These are phyloP conservation scores for Platycheirus rosarum DNA, from an alignment of 2,888 invertebrate species.

Conservation along the genomic window DNA sequence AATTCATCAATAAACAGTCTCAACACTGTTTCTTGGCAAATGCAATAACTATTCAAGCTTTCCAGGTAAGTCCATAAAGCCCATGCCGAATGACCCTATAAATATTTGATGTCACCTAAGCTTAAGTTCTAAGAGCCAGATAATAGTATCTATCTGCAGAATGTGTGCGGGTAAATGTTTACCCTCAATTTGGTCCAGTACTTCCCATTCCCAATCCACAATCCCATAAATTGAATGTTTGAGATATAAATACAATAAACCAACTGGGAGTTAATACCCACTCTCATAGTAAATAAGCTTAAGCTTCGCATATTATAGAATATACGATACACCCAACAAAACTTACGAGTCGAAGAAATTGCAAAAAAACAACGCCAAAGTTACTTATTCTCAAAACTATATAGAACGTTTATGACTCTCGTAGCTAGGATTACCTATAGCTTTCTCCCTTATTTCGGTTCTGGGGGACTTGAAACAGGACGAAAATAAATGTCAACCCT, in stretches of 20 bases:
- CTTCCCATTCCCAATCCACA: neutral
- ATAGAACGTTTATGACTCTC: constrained; percentile 30
- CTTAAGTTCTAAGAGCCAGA: constrained; percentile 10
- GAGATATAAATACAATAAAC: neutral
- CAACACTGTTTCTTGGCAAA: neutral
- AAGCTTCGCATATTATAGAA: constrained; percentile 19
- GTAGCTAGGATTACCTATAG: constrained; percentile 37
- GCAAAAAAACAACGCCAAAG: neutral
- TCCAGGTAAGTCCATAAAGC: neutral
- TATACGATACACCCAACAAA: constrained; percentile 24
- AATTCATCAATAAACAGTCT: neutral
- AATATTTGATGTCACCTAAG: constrained; percentile 28
- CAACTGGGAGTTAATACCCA: constrained; percentile 41
- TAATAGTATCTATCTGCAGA: constrained; percentile 6
- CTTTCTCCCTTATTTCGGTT: constrained; percentile 46
- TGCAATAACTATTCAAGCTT: neutral
- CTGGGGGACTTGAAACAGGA: constrained; percentile 26
- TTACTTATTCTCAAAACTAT: constrained; percentile 45
- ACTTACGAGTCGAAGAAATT: neutral
- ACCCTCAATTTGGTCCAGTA: constrained; percentile 1
- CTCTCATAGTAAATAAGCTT: constrained; percentile 10
- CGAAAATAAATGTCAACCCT: constrained; percentile 47
- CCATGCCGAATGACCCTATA: constrained; percentile 1
- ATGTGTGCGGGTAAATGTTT: constrained; percentile 15
- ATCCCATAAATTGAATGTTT: constrained; percentile 53